Base-by-base conservation (phyloP, 2,888 invertebrate species). In the Lycaena phlaeas region DNA sequence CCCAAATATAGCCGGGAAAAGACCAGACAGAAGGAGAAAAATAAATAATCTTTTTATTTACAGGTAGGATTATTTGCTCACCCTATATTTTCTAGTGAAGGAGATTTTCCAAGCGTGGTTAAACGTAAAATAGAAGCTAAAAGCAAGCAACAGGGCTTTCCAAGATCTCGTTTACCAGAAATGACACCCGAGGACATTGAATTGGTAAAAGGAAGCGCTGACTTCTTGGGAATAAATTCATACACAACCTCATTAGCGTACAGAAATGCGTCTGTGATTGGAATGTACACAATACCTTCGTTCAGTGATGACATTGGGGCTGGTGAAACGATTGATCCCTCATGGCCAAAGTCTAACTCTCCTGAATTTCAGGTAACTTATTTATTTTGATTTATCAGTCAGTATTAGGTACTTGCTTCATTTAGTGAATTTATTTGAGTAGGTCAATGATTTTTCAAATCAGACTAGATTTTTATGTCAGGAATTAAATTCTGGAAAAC, bases 151-250 rank as follows among this genome's bases (percentile, higher is more conserved):
- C 31, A 31, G 17, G 31, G 31, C 5, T 31, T 17, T 3, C 31
- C 31, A 6, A 31, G 11, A 31, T 31, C 18, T 18, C 31, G 31
- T 7, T 11, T 31, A 10, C 31, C 15, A 3, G 11, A 15, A 17
- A 6, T 31, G 7, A 17, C 31, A 2, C 7, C 4, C 1, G 3
- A 4, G 3, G 31, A 31, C 3, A 11, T 31, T 2, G 17, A 31
- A 31, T 5, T 31, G 17, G 55, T 55, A 15, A 73, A 82, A 0
- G 86, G 86, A 0, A 60, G 84, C 3, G 87, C 82, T 0, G 62
- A 74, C 1, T 44, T 17, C 11, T 3, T 31, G 6, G 31, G 31
- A 1, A 5, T 31, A 2, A 31, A 31, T 11, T 11, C 7, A 11
- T 31, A 31, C 11, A 17, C 11, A 1, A 31, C 10, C 3, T 0